phyloP scores from a whole-genome alignment of 2,113 vertebrate species.

The Manacus vitellinus region DNA sequence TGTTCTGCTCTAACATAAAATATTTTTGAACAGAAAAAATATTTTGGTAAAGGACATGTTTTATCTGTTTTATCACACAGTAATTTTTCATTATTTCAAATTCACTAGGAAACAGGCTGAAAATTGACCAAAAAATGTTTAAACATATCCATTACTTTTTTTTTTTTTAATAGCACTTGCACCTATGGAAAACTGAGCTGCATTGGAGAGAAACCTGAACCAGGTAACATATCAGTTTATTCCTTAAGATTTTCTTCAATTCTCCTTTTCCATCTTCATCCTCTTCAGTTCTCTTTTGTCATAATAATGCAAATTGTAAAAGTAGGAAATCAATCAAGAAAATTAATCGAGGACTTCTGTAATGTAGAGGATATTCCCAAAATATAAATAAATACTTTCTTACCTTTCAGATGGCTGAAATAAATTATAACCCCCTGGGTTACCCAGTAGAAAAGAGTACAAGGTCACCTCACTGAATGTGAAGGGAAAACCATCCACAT shows the following conservation, averaged over 20 bases:
- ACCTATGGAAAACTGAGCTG: conserved; percentile 72
- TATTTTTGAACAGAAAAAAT: not conserved
- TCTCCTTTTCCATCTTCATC: not conserved
- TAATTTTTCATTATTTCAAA: not conserved
- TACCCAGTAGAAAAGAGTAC: not conserved
- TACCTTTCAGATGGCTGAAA: not conserved
- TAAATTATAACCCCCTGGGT: not conserved
- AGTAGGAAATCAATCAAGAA: not conserved
- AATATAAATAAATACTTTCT: not conserved
- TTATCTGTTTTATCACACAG: not conserved
- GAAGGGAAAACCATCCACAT: not conserved
- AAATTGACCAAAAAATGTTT: not conserved
- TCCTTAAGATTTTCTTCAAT: not conserved
- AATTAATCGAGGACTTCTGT: not conserved
- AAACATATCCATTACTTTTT: not conserved
- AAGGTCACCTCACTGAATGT: not conserved
- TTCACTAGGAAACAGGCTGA: not conserved
- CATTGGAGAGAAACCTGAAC: conserved; percentile 57
- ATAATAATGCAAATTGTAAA: not conserved
- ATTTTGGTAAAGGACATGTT: not conserved
- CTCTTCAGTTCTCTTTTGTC: not conserved
- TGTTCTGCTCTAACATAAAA: not conserved
- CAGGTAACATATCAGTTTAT: conserved; percentile 61
- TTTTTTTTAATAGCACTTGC: conserved; percentile 67
- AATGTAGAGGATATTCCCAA: not conserved